Conservation (phyloP, 2,888 invertebrate genomes). For the Caenorhabditis afra region DNA sequence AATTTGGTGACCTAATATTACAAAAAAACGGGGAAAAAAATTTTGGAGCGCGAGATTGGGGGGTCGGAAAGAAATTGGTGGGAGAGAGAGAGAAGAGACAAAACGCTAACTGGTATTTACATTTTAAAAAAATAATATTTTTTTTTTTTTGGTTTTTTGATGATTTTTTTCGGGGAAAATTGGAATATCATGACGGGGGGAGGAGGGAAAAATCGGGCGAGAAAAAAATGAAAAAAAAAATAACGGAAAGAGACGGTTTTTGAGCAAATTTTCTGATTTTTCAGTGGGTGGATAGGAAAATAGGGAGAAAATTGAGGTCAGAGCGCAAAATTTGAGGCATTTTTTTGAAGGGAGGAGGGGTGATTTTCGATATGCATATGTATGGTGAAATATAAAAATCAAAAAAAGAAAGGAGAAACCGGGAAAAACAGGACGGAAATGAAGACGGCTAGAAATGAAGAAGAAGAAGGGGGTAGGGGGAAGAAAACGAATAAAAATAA, state of each 20-base stretch:
- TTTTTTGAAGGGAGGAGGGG: neutral
- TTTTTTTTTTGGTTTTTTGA: no score
- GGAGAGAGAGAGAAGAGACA: neutral
- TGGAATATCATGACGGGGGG: constrained; percentile 2
- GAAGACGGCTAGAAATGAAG: constrained; percentile 26
- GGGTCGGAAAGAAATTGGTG: neutral
- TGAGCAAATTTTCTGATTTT: no score
- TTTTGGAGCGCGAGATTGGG: neutral
- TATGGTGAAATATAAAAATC: no score
- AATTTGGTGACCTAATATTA: no score
- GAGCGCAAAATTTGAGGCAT: no score
- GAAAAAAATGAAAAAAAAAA: constrained; percentile 13
- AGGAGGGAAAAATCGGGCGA: constrained; percentile 23
- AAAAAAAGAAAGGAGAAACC: constrained; percentile 5
- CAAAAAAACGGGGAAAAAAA: neutral
- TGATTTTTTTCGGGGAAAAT: neutral
- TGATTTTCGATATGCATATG: neutral
- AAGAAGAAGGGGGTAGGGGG: neutral
- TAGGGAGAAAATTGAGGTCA: no score
- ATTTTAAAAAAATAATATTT: constrained; percentile 24
- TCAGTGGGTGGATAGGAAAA: no score
- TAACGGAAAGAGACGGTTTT: neutral
- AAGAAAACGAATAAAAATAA: no score
- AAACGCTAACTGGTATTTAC: constrained; percentile 43
- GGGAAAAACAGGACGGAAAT: constrained; percentile 18